phyloP scores from a whole-genome alignment of 2,797 vertebrate genomes.

The Chelonia mydas region DNA sequence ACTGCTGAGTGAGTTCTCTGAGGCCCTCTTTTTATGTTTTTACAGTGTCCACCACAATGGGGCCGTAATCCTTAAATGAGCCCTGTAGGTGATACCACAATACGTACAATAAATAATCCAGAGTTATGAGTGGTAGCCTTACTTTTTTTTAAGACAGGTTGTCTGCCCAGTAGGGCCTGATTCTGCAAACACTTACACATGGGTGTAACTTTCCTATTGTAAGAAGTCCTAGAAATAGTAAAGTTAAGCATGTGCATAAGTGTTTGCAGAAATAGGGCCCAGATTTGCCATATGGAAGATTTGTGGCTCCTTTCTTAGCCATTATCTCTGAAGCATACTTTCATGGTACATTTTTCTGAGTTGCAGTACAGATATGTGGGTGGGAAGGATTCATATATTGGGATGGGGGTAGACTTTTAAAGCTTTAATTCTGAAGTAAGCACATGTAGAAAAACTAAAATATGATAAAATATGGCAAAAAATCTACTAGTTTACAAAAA shows the following conservation, averaged over 20 bases:
- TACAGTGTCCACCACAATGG: no score
- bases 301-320: not conserved
- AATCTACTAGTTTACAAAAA: not conserved
- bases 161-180: not conserved
- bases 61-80: not conserved
- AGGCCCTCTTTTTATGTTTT: not conserved
- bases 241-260: not conserved
- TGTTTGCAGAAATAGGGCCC: not conserved
- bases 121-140: not conserved
- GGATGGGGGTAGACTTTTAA: not conserved
- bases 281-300: not conserved
- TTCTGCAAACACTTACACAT: not conserved
- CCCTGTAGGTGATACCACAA: not conserved
- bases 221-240: not conserved
- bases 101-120: not conserved
- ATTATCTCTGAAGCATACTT: not conserved
- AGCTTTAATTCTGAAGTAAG: not conserved
- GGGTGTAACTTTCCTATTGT: not conserved
- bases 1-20: not conserved
- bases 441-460: not conserved
- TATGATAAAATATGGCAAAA: not conserved
- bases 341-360: not conserved
- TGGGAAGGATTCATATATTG: not conserved
- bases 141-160: not conserved
- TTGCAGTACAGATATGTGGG: accelerated